Base-by-base conservation (phyloP, 2,888 invertebrate genomes). In the Watsonalla cultraria region DNA sequence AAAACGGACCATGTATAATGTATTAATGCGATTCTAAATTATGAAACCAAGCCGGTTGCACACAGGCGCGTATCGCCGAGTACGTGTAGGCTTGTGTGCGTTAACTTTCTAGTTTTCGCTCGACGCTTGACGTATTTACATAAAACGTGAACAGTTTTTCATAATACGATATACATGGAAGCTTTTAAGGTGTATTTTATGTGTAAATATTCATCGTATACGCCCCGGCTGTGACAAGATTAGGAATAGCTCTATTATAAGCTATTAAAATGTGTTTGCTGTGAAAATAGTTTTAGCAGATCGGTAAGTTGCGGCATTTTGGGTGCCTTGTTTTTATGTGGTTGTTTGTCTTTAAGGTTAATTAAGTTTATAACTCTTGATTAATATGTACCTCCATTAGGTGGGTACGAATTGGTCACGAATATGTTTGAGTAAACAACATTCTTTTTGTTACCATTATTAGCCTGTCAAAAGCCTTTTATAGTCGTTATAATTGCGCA, bases 31-130 rank as follows among this genome's bases (percentile, higher is more conserved):
- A 64, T 64, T 72, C 74, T 70, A 72, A 83, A 82, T 84, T 84
- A 85, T 80, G 82, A 83, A 85, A 84, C 76, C 70, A 64, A 80
- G 79, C 78, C 77, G 76, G 75, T 76, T 69, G 65, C 66, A 62
- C 70, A 68, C 74, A 61, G 64, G 57, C 62, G 61, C 58, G 42
- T 54, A 51, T 54, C 58, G 62, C 69, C 13, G 55, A 61, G 62
- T 60, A 58, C 51, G 59, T 55, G 65, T 60, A 66, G 72, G 68
- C 72, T 60, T 76, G 88, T 80, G 87, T 81, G 86, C 51, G 86
- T 80, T 59, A 78, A 90, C 90, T 90, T 90, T 90, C 90, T 90
- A 90, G 90, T 90, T 89, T 90, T 89, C 90, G 89, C 89, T 86
- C 81, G 82, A 72, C 74, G 83, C 76, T 80, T 77, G 68, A 67